Evolutionary conservation across 2,797 vertebrate species (phyloP), one percentile per base, ranked within the genome.

Genomic region (Microchirus variegatus): DNA sequence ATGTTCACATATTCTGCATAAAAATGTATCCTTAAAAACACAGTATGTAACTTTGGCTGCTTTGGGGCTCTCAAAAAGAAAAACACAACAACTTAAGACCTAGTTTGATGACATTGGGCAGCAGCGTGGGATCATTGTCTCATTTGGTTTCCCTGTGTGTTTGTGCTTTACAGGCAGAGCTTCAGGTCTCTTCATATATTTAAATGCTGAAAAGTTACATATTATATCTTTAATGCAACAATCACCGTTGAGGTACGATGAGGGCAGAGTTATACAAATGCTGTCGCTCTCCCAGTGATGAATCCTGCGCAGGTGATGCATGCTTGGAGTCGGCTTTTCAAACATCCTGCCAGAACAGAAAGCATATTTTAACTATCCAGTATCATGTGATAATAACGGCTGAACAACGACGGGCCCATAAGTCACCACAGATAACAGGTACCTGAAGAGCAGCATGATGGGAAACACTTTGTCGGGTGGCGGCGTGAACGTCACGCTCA

Each of bases 361-460:
- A 51, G 2, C 53, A 64, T 42, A 15, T 3, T 3, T 1, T 35
- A 2, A 4, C 14, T 18, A 17, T 14, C 16, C 2, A 17, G 14
- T 41, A 3, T 11, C 12, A 2, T 40, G 9, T 14, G 0, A 42
- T 17, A 11, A 26, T 10, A 17, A 5, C 7, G 2, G 11, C 16
- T 17, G 3, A 37, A 42, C 36, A 55, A 44, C 15, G 36, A 8
- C 10, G 35, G 46, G 14, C 7, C 10, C n/a, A n/a, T n/a, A n/a
- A n/a, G 3, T 49, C 5, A 18, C 17, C 8, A 4, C 3, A 42
- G 9, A n/a, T 22, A n/a, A n/a, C n/a, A n/a, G 52, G 4, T 70
- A 96, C 95, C 95, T 94, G 61, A 95, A 86, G 42, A 96, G 89
- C 55, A 96, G 54, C 88, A 93, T 69, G 81, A 96, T 49, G 10